Conservation (phyloP, 2,113 vertebrate genomes). For the Seriola quinqueradiata region DNA sequence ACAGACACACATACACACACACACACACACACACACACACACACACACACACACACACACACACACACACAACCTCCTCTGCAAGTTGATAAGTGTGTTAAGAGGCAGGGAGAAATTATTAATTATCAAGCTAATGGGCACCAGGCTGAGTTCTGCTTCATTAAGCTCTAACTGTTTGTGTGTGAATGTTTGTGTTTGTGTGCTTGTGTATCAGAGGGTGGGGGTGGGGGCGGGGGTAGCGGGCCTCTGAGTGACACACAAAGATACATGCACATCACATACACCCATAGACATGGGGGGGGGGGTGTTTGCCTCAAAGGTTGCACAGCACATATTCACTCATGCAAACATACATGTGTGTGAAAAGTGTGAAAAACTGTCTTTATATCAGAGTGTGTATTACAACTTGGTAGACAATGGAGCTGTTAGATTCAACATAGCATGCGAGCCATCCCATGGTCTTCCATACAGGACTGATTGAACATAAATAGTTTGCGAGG, state of each 20-base stretch:
- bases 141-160: conserved; percentile 94
- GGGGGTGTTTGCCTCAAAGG: conserved; percentile 4
- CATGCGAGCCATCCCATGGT: not conserved
- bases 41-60: conserved; percentile 30
- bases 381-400: conserved; percentile 6
- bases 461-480: not conserved
- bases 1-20: conserved; percentile 43
- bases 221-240: conserved; percentile 30
- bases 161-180: conserved; percentile 90
- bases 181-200: conserved; percentile 66
- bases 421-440: not conserved
- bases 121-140: conserved; percentile 99
- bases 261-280: conserved; percentile 48
- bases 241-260: conserved; percentile 56
- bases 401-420: not conserved
- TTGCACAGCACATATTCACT: conserved; percentile 17
- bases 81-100: conserved; percentile 94
- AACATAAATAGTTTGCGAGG: not conserved
- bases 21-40: not conserved
- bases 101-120: conserved; percentile 97
- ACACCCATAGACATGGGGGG: conserved; percentile 16
- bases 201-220: conserved; percentile 66
- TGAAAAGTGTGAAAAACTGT: not conserved
- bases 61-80: conserved; percentile 66
- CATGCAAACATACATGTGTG: conserved; percentile 17